Evolutionary conservation across 2,113 vertebrate genomes (phyloP).

Genomic region (Oryzias woworae): DNA sequence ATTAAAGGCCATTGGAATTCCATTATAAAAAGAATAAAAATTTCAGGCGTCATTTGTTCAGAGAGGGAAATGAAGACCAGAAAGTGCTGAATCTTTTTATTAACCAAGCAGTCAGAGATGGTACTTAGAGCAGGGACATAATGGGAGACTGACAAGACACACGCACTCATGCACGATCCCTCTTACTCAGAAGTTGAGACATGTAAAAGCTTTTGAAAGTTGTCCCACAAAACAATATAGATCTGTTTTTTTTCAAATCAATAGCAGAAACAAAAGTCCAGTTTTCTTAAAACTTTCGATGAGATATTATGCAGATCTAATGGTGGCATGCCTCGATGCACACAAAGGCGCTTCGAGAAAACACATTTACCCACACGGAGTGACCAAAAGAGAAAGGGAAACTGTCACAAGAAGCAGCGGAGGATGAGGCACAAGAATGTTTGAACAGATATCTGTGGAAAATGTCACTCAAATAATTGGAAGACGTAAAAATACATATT

Average conservation of each 20-base stretch:
- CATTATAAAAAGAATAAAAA: slow-evolving; percentile 99
- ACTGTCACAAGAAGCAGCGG: slow-evolving; percentile 3
- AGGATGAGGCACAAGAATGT: slow-evolving; percentile 7
- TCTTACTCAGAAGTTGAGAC: slow-evolving; percentile 17
- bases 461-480: slow-evolving; percentile 76
- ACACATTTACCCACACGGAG: slow-evolving; percentile 43
- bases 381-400: slow-evolving; percentile 40
- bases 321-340: neutral
- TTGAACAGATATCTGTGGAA: slow-evolving; percentile 59
- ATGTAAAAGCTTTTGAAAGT: slow-evolving; percentile 21
- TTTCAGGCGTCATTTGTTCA: slow-evolving; percentile 99
- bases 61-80: slow-evolving; percentile 89
- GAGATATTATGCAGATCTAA: neutral
- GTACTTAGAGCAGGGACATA: slow-evolving; percentile 71
- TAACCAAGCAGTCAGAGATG: slow-evolving; percentile 90
- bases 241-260: neutral
- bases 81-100: slow-evolving; percentile 98
- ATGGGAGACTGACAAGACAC: slow-evolving; percentile 65
- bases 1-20: slow-evolving; percentile 99
- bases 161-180: slow-evolving; percentile 10
- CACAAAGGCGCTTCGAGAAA: slow-evolving; percentile 8
- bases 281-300: neutral
- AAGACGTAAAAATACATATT: slow-evolving; percentile 66
- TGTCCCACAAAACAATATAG: slow-evolving; percentile 6
- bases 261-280: neutral